Base-by-base conservation (phyloP, 2,113 vertebrate genomes). In the Sphaerodactylus townsendi region DNA sequence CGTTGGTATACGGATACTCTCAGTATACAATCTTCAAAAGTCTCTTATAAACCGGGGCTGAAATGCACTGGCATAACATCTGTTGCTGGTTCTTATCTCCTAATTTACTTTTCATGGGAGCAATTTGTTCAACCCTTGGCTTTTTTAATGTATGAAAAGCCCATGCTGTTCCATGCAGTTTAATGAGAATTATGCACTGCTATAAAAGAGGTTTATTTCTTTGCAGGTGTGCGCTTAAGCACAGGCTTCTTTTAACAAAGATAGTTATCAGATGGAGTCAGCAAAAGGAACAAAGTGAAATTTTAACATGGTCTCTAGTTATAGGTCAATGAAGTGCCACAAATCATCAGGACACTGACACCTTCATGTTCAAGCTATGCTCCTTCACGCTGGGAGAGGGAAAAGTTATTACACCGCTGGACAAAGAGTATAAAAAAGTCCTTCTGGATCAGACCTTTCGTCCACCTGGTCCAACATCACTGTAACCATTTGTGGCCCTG, bases 181-280 rank as follows among this genome's bases (percentile, higher is more conserved):
- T 41, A 41, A 71, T 80, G 30, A 77, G 46, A 69, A 53, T 77
- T 68, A 59, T 56, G 82, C 86, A 35, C 5, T 82, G 86, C 17
- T 74, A 68, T 30, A 59, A 87, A 82, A 84, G 28, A 79, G 28
- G 33, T 44, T 78, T 44, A 82, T 89, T 91, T 90, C 86, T 89
- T 90, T 76, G 28, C 37, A 89, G 76, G 11, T 91, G 23, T 83
- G 44, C 83, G 78, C 56, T 89, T 84, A 83, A 53, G 85, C 39
- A 88, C 56, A 90, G 75, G 11, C 74, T 0, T 2, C n/a, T 78
- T 68, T 73, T 77, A 46, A 86, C 88, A 85, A 90, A 53, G 70
- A 71, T 72, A 85, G 73, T 83, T 83, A 85, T 92, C 85, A 82
- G 87, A 88, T 88, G 56, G 17, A 84, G 65, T 81, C 82, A 87